phyloP scores from a whole-genome alignment of 2,888 invertebrate genomes.

The Muscina levida region DNA sequence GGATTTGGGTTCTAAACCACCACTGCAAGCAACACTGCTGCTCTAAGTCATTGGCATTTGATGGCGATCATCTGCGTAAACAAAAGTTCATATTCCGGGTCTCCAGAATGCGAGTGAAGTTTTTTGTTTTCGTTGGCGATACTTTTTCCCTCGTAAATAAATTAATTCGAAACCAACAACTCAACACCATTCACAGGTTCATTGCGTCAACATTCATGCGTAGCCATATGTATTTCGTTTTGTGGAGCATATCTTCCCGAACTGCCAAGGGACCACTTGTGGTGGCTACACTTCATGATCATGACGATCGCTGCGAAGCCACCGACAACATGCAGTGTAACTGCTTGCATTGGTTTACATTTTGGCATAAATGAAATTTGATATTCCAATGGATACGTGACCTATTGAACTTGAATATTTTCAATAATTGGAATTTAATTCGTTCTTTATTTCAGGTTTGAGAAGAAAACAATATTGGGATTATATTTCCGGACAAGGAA shows the following conservation, averaged over 20 bases:
- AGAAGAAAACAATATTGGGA: no score
- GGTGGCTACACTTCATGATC: neutral
- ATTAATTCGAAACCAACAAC: conserved; percentile 65
- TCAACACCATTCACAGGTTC: conserved; percentile 64
- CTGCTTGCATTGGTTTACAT: conserved; percentile 19
- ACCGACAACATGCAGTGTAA: conserved; percentile 11
- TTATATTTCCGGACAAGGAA: no score
- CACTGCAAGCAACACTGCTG: neutral
- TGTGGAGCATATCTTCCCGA: neutral
- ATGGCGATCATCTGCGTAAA: neutral
- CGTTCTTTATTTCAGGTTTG: conserved; percentile 26
- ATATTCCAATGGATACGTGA: conserved; percentile 54
- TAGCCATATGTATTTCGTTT: neutral
- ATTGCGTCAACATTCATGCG: conserved; percentile 14
- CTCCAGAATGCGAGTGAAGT: conserved; percentile 1
- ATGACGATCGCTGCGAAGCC: neutral
- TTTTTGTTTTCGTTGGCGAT: neutral
- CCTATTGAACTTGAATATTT: conserved; percentile 57
- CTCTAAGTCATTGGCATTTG: neutral
- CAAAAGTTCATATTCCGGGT: conserved; percentile 17
- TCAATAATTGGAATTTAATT: conserved; percentile 49
- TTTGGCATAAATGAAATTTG: conserved; percentile 50
- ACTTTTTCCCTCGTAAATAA: conserved; percentile 51
- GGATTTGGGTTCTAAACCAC: conserved; percentile 15
- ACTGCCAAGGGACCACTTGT: conserved; percentile 5